Base-by-base conservation (phyloP, 2,888 invertebrate species). In the Polymixis flavicincta region DNA sequence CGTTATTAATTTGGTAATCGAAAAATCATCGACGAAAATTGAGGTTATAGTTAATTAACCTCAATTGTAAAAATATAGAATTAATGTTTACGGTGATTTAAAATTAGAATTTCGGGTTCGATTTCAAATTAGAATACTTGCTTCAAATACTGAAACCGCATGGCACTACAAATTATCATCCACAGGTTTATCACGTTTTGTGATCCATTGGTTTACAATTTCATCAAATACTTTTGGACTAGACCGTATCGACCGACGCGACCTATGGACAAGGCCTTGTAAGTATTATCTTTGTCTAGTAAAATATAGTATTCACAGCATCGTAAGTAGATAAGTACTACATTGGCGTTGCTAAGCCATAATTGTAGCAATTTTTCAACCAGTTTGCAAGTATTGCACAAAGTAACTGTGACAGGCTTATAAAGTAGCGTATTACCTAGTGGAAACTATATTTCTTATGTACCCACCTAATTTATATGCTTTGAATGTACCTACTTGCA, bases 331-430 rank as follows among this genome's bases (percentile, higher is more conserved):
- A 0, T 37, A 32, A 17, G 13, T 54, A 22, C 42, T 25, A 32
- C 22, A 48, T 32, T 63, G 3, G 14, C 19, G 8, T 76, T 76
- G 32, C 59, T 61, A 59, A 84, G 37, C 14, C 54, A 32, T 72
- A 80, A 72, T 78, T 70, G 55, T 60, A 48, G 66, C 48, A 72
- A 50, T 45, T 72, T 71, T 73, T 71, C 71, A 74, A 63, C n/a
- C 48, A 59, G 64, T 79, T 68, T 28, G 42, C 60, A 37, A 14
- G 19, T 54, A 61, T 82, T 84, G 37, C 84, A 60, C 61, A 65
- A 76, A 52, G 25, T 28, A 57, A 60, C 76, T 68, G 67, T 71
- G 67, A 68, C 82, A 81, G 69, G 76, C 60, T 81, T 84, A 66
- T 55, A 22, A 67, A 64, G 60, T 48, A 72, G 60, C 45, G 37